phyloP scores from a whole-genome alignment of 2,888 invertebrate genomes.

The Ophonus ardosiacus region DNA sequence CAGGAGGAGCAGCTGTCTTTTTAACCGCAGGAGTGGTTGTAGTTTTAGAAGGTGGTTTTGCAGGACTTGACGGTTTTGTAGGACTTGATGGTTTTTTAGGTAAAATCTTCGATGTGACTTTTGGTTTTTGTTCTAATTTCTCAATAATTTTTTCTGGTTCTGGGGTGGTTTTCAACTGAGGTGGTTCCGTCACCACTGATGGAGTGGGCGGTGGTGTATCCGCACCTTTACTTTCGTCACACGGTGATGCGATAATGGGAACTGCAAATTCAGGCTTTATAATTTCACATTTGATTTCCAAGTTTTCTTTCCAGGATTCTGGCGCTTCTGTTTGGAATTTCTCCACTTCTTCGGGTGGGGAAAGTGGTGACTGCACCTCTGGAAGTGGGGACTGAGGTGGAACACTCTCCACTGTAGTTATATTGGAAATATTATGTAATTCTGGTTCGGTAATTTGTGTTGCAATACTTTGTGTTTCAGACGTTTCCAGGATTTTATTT shows the following conservation, averaged over 20 bases:
- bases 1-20: background rate
- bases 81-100: slow-evolving; percentile 66
- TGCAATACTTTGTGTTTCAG: background rate
- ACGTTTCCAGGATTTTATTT: background rate
- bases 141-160: slow-evolving; percentile 70
- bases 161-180: slow-evolving; percentile 66
- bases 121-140: slow-evolving; percentile 66
- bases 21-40: background rate
- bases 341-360: slow-evolving; percentile 64
- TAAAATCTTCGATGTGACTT: slow-evolving; percentile 70
- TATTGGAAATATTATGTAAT: background rate
- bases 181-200: slow-evolving; percentile 52
- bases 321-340: slow-evolving; percentile 61
- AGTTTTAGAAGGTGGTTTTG: slow-evolving; percentile 59
- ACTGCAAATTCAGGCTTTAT: slow-evolving; percentile 71
- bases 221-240: slow-evolving; percentile 70
- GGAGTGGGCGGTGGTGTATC: slow-evolving; percentile 65
- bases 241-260: slow-evolving; percentile 70
- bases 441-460: slow-evolving; percentile 12
- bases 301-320: slow-evolving; percentile 66
- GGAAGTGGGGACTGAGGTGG: slow-evolving; percentile 67
- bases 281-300: slow-evolving; percentile 69
- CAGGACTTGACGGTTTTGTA: slow-evolving; percentile 64
- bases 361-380: slow-evolving; percentile 69
- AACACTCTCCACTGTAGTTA: background rate